Evolutionary conservation across 2,888 invertebrate species (phyloP).

Genomic region (Acronicta aceris): DNA sequence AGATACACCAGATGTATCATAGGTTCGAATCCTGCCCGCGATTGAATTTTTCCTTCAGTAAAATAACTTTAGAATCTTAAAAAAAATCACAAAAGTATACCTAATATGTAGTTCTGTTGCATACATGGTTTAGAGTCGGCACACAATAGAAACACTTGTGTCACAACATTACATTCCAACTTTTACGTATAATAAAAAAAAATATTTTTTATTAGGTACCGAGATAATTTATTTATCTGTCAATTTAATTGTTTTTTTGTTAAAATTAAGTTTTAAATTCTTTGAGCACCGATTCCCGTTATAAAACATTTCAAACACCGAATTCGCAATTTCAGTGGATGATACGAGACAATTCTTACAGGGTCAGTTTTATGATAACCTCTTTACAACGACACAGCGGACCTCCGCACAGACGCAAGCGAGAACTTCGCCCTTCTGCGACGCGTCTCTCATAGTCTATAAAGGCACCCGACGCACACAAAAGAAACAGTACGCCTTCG

Average conservation of each 20-base stretch:
- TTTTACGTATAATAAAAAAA: no score
- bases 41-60: no score
- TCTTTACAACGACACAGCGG: conserved; percentile 64
- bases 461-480: conserved; percentile 80
- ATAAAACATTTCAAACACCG: conserved; percentile 46
- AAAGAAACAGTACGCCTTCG: conserved; percentile 83
- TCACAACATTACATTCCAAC: no score
- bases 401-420: conserved; percentile 75
- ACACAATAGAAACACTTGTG: no score
- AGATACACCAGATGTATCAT: no score
- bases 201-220: no score
- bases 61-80: no score
- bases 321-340: conserved; percentile 66
- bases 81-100: no score
- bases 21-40: no score
- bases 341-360: conserved; percentile 67
- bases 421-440: conserved; percentile 81
- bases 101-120: no score
- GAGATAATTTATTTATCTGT: neutral
- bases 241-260: neutral
- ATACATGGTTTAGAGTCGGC: no score
- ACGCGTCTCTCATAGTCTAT: conserved; percentile 80
- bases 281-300: conserved; percentile 13
- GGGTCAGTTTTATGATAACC: conserved; percentile 82
- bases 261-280: conserved; percentile 6